phyloP scores from a whole-genome alignment of 1,140 invertebrate genomes.

The Conopomorpha cramerella region DNA sequence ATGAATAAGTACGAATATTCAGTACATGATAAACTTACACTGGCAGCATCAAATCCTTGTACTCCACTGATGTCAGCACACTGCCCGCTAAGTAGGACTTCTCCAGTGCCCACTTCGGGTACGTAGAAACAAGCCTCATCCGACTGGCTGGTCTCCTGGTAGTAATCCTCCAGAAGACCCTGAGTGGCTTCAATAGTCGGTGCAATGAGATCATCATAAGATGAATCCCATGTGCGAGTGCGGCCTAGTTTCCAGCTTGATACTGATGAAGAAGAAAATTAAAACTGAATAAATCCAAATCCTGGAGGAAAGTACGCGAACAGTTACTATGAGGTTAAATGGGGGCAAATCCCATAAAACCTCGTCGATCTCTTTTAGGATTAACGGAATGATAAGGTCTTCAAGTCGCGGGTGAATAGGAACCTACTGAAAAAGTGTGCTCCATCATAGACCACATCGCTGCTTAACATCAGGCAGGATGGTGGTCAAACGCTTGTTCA shows the following conservation, averaged over 20 bases:
- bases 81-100: conserved; percentile 26
- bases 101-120: conserved; percentile 16
- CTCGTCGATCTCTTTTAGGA: no score
- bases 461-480: no score
- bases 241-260: conserved; percentile 41
- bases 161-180: conserved; percentile 28
- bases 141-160: conserved; percentile 19
- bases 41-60: conserved; percentile 21
- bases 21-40: conserved; percentile 14
- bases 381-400: no score
- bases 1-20: background rate
- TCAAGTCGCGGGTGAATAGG: no score
- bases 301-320: no score
- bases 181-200: conserved; percentile 18
- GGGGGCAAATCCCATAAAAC: no score
- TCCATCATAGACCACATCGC: no score
- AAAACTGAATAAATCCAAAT: no score
- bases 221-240: conserved; percentile 10
- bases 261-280: conserved; percentile 17
- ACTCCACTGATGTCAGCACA: conserved; percentile 24
- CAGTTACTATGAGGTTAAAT: no score
- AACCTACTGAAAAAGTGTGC: no score
- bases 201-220: conserved; percentile 17
- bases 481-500: no score
- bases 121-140: conserved; percentile 38